A percentile compares a stretch with the other conserved stretches of the same genome.
Conservation (phyloP, 1,140 invertebrate genomes). For the Rhizoglyphus robini region DNA sequence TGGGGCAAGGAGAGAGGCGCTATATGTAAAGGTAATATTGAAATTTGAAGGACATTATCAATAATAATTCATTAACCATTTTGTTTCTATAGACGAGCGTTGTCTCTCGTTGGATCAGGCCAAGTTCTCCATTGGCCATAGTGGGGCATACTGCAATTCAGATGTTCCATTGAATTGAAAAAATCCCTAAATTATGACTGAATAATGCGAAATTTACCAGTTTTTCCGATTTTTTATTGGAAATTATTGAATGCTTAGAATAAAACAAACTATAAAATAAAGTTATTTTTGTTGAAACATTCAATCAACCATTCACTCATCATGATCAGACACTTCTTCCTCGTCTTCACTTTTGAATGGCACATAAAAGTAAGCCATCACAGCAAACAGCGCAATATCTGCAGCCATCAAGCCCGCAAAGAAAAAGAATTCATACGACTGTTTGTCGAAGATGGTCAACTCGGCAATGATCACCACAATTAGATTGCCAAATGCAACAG, state of each 20-base stretch:
- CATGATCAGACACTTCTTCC: too few species aligned
- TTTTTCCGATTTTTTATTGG: too few species aligned
- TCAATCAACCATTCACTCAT: too few species aligned
- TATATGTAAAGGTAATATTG: not conserved
- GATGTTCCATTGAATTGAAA: too few species aligned
- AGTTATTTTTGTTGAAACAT: too few species aligned
- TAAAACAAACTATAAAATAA: too few species aligned
- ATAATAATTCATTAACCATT: not conserved
- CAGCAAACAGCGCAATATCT: constrained; percentile 59
- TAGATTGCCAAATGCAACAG: constrained; percentile 79
- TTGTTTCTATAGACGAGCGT: not conserved
- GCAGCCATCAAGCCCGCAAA: constrained; percentile 69
- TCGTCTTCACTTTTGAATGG: not conserved
- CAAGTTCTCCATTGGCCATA: constrained; percentile 13
- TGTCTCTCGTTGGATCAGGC: constrained; percentile 9
- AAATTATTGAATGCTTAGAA: too few species aligned
- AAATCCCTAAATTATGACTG: too few species aligned
- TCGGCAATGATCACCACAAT: too few species aligned
- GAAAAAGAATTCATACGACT: constrained; percentile 69
- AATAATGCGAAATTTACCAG: too few species aligned
- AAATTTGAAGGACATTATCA: too few species aligned
- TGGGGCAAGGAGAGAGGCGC: constrained; percentile 10
- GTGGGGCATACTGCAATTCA: constrained; percentile 16
- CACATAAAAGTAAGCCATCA: too few species aligned
- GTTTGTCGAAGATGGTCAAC: constrained; percentile 52